phyloP scores from a whole-genome alignment of 2,113 vertebrate genomes.

The Eretmochelys imbricata region DNA sequence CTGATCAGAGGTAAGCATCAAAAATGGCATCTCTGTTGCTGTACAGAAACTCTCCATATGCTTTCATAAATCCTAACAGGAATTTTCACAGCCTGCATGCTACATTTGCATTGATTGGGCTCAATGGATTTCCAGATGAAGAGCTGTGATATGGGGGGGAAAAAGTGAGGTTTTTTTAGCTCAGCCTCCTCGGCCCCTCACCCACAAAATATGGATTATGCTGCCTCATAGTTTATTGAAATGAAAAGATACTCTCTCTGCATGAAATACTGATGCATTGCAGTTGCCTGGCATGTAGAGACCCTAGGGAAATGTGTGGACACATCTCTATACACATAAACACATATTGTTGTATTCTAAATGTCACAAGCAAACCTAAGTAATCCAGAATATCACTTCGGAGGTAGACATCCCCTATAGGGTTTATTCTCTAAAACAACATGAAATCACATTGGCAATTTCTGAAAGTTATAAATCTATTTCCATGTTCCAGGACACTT shows the following conservation, averaged over 20 bases:
- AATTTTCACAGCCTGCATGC: neutral
- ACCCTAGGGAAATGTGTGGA: neutral
- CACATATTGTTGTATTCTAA: neutral
- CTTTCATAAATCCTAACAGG: neutral
- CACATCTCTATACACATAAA: neutral
- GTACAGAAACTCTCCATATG: neutral
- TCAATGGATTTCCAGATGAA: neutral
- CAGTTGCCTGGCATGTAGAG: neutral
- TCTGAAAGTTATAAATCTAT: neutral
- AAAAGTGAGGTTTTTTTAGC: neutral
- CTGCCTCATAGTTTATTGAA: neutral
- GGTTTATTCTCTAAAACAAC: neutral
- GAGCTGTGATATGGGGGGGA: neutral
- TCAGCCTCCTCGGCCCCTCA: neutral
- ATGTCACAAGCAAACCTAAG: conserved; percentile 16
- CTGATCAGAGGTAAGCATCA: neutral
- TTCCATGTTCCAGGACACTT: neutral
- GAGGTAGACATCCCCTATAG: neutral
- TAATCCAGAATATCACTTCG: neutral
- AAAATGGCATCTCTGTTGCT: neutral
- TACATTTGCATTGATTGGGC: neutral
- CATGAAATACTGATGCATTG: neutral
- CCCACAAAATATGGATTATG: neutral
- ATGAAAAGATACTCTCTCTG: neutral
- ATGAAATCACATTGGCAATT: neutral